phyloP scores from a whole-genome alignment of 2,888 invertebrate genomes.

The Ectobius pallidus region DNA sequence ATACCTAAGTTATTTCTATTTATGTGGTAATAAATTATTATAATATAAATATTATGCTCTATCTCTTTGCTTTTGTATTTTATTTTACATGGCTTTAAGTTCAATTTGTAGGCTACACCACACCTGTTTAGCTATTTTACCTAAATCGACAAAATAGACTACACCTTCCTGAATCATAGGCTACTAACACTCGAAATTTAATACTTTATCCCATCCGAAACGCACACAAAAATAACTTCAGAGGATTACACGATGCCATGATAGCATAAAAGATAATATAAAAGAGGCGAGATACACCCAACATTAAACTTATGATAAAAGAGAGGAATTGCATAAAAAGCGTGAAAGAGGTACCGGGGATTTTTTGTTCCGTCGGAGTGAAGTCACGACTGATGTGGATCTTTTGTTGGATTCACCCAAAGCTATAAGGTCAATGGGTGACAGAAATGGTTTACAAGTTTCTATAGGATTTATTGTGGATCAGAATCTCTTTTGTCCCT shows the following conservation, averaged over 20 bases:
- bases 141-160: too few relatives aligned
- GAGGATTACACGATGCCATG: background rate
- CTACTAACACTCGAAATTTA: too few relatives aligned
- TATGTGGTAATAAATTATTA: too few relatives aligned
- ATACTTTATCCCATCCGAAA: background rate
- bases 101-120: too few relatives aligned
- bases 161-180: too few relatives aligned
- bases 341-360: too few relatives aligned
- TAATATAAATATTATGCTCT: too few relatives aligned
- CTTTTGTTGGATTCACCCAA: background rate
- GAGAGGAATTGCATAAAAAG: too few relatives aligned
- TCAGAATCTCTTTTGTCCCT: background rate
- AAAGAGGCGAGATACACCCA: background rate
- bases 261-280: background rate
- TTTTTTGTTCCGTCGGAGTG: background rate
- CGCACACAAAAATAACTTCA: background rate
- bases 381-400: background rate
- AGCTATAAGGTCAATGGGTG: slow-evolving; percentile 14
- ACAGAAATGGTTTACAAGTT: slow-evolving; percentile 24
- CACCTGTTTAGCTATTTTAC: too few relatives aligned
- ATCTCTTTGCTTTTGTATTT: too few relatives aligned
- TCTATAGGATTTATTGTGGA: slow-evolving; percentile 20
- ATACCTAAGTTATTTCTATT: too few relatives aligned
- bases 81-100: too few relatives aligned
- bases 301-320: background rate